A percentile compares a stretch with the other conserved stretches of the same genome.
Conservation (phyloP, 2,888 invertebrate genomes). For the Zonitis immaculata region DNA sequence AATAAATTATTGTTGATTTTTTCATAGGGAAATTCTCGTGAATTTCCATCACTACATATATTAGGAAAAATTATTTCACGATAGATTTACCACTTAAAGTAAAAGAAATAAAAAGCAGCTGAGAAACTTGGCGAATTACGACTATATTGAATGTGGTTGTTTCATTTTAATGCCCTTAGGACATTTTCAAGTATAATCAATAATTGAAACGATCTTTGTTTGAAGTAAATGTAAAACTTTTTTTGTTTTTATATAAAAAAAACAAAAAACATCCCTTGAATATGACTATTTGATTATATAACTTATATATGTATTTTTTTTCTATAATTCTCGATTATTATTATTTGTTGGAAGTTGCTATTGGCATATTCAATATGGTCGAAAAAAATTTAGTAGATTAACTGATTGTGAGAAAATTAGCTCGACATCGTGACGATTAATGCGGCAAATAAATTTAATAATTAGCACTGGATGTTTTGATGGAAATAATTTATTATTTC, state of each 20-base stretch:
- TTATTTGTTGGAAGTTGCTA: background rate
- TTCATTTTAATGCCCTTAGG: slow-evolving; percentile 14
- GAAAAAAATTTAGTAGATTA: slow-evolving; percentile 13
- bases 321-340: slow-evolving; percentile 4
- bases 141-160: slow-evolving; percentile 9
- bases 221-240: slow-evolving; percentile 11
- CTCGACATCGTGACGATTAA: slow-evolving; percentile 19
- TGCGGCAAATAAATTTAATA: slow-evolving; percentile 22
- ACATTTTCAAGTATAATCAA: slow-evolving; percentile 19
- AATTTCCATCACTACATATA: background rate
- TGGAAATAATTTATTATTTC: slow-evolving; percentile 21
- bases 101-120: slow-evolving; percentile 8
- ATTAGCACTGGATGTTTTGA: slow-evolving; percentile 18
- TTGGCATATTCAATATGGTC: slow-evolving; percentile 7
- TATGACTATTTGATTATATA: too few relatives aligned
- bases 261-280: slow-evolving; percentile 7
- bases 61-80: background rate
- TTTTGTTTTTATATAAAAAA: too few relatives aligned
- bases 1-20: background rate
- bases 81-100: background rate
- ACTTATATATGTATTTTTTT: too few relatives aligned
- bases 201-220: slow-evolving; percentile 20
- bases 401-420: slow-evolving; percentile 18
- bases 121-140: slow-evolving; percentile 7
- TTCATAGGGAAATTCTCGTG: background rate